Evolutionary conservation across 2,888 invertebrate genomes (phyloP).

Genomic region (Drosophila incognita): DNA sequence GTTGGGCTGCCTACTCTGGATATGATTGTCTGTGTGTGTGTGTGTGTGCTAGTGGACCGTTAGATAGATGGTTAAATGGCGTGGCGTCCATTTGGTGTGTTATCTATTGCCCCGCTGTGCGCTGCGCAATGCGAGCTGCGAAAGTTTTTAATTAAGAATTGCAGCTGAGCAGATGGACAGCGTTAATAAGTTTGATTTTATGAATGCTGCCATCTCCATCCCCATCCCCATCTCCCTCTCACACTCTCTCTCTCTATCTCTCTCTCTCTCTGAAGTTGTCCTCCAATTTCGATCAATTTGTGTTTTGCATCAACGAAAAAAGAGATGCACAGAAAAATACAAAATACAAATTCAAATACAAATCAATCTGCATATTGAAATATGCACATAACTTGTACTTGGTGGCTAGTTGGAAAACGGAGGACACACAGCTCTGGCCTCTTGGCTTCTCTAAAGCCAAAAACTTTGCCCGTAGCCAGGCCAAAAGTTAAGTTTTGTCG

Average conservation of each 20-base stretch:
- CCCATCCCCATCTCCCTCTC: too few species aligned
- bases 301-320: conserved; percentile 1
- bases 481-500: conserved; percentile 31
- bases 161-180: conserved; percentile 12
- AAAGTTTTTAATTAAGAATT: conserved; percentile 72
- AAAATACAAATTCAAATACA: conserved; percentile 25
- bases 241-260: not conserved
- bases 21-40: not conserved
- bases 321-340: not conserved
- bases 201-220: conserved; percentile 10
- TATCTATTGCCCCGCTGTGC: conserved; percentile 51
- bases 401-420: conserved; percentile 5
- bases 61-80: not conserved
- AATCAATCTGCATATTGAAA: conserved; percentile 73
- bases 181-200: conserved; percentile 30
- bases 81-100: not conserved
- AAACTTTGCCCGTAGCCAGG: conserved; percentile 49
- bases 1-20: not conserved
- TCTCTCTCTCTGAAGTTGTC: not conserved
- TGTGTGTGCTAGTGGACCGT: not conserved
- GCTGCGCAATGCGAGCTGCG: not conserved
- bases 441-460: conserved; percentile 6
- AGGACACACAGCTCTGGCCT: not conserved
- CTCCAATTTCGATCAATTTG: conserved; percentile 1
- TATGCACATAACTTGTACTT: conserved; percentile 68